A percentile compares a stretch with the other conserved stretches of the same genome.
Evolutionary conservation across 2,888 invertebrate species (phyloP).

Genomic region (Nesidiocoris tenuis): DNA sequence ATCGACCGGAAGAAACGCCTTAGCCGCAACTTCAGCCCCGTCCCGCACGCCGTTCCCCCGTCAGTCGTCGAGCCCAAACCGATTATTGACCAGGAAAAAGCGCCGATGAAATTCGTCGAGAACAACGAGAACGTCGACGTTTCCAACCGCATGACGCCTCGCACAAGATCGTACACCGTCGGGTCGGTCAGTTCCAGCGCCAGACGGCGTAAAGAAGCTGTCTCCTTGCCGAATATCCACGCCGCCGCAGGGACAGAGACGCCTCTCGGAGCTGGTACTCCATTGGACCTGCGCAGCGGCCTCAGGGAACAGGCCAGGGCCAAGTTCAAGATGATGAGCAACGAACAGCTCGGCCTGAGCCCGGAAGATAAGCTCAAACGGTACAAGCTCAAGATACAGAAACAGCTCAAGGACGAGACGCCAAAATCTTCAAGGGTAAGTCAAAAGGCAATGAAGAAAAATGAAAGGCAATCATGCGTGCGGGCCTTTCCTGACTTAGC

Average conservation of each 20-base stretch:
- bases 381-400: conserved; percentile 57
- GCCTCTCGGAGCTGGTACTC: conserved; percentile 58
- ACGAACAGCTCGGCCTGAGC: conserved; percentile 71
- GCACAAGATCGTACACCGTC: conserved; percentile 31
- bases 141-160: conserved; percentile 20
- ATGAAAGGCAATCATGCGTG: too few species aligned
- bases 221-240: conserved; percentile 56
- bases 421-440: conserved; percentile 43
- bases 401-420: conserved; percentile 42
- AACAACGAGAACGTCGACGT: conserved; percentile 21
- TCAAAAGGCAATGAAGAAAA: too few species aligned
- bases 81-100: neutral
- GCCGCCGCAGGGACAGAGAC: conserved; percentile 57
- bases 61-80: conserved; percentile 19
- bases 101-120: conserved; percentile 11
- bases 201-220: conserved; percentile 53
- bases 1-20: conserved; percentile 37
- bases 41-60: conserved; percentile 11
- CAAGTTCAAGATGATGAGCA: conserved; percentile 67
- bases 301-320: conserved; percentile 65
- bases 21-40: conserved; percentile 38
- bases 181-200: neutral
- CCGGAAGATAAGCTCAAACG: conserved; percentile 66
- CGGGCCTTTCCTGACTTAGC: too few species aligned
- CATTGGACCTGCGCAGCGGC: conserved; percentile 52